Evolutionary conservation across 2,888 invertebrate species (phyloP), one percentile per base, ranked within the genome.

Genomic region (Drosophila pseudotakahashii): DNA sequence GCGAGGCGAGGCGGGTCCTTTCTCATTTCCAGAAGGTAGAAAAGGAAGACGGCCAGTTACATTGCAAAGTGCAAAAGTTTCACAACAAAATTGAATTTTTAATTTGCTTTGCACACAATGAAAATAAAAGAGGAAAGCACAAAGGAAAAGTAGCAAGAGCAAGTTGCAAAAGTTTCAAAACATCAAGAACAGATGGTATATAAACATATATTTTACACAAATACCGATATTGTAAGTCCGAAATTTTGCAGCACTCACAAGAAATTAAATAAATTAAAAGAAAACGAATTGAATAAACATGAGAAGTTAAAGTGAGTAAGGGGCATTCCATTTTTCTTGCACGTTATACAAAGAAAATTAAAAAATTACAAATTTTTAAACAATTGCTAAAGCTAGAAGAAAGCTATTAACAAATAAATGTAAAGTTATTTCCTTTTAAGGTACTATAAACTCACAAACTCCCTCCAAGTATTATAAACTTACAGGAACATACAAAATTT

Each of bases 31-130:
- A 23, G 39, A 34, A 26, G 34, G 30, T 16, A n/a, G 16, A n/a
- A n/a, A n/a, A n/a, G 45, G 16, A 32, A 34, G 48, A 34, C 32
- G 32, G 11, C 47, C 47, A 32, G 62, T 7, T 34, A 39, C 47
- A 66, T 41, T 48, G 39, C 16, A 44, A 72, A 78, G 79, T 76
- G 71, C 79, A 78, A 72, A 66, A 79, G 79, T 78, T 81, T 66
- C 66, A 78, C 68, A 79, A 76, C 76, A 78, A 79, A 81, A 79
- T 74, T 64, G 74, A 68, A 81, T 78, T 81, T 79, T 78, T 79
- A 81, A 81, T 78, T 81, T 76, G 67, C 66, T 64, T 62, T 62
- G 71, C 42, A 66, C 44, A n/a, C 51, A 55, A 60, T 64, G 55
- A 45, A 55, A 78, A 68, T 61, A 52, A 52, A 41, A n/a, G 50